Conservation (phyloP, 2,888 invertebrate species). For the Peribatodes rhomboidaria region DNA sequence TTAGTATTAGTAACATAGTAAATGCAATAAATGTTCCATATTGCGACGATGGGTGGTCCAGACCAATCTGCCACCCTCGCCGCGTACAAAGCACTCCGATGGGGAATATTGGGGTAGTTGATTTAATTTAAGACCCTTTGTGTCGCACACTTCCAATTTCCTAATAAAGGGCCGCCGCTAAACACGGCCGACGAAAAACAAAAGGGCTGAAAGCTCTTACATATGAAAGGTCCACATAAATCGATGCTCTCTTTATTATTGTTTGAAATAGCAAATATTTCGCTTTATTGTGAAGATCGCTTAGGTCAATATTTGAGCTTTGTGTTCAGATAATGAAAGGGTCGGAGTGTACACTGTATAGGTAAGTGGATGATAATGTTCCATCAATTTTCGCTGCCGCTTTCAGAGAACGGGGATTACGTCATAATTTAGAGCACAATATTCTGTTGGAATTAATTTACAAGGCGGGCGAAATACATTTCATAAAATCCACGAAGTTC, state of each 20-base stretch:
- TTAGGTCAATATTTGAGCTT: slow-evolving; percentile 50
- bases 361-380: slow-evolving; percentile 45
- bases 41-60: slow-evolving; percentile 49
- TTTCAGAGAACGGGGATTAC: slow-evolving; percentile 32
- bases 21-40: slow-evolving; percentile 56
- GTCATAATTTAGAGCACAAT: slow-evolving; percentile 32
- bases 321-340: slow-evolving; percentile 51
- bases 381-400: slow-evolving; percentile 38
- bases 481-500: slow-evolving; percentile 6
- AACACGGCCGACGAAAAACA: slow-evolving; percentile 70
- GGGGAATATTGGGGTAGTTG: slow-evolving; percentile 75
- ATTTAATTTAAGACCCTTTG: slow-evolving; percentile 82
- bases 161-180: slow-evolving; percentile 73
- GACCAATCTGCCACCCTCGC: slow-evolving; percentile 53
- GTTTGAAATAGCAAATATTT: slow-evolving; percentile 67
- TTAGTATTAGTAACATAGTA: slow-evolving; percentile 30
- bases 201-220: slow-evolving; percentile 63
- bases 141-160: slow-evolving; percentile 76
- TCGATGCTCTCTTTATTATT: slow-evolving; percentile 69
- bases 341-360: slow-evolving; percentile 38
- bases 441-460: slow-evolving; percentile 23
- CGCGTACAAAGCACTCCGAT: slow-evolving; percentile 66
- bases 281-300: slow-evolving; percentile 52
- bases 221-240: slow-evolving; percentile 66
- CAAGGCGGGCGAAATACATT: slow-evolving; percentile 12